Base-by-base conservation (phyloP, 92 coral and sea anemone species). In the Hydrozoanthus gracilis region DNA sequence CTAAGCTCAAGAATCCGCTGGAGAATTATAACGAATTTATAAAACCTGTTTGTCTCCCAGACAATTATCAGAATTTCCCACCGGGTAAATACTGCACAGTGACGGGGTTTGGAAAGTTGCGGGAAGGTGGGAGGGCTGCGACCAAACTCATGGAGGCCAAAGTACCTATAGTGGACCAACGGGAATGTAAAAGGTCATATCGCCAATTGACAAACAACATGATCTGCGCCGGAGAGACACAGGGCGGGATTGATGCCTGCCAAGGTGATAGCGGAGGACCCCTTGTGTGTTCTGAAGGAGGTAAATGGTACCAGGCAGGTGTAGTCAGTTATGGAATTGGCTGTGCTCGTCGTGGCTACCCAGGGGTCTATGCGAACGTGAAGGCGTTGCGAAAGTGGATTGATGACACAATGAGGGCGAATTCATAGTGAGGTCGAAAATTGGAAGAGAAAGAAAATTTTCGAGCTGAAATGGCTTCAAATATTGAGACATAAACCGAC, bases 251-350 rank as follows among this genome's bases (percentile, higher is more conserved):
- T 0, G 87, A 89, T 71, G 77, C 92, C 64, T 89, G 92, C 51
- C 87, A 87, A 66, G 92, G 92, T n/a, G 92, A 90, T 50, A 87
- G 90, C 6, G 92, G 92, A 9, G 90, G 90, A 45, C 92, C 92
- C 0, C 80, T 90, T 5, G 87, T 88, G 3, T 90, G 92, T 46
- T 75, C 46, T 17, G 56, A 6, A 3, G 84, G 47, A 14, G 88
- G 84, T 1, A 90, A 90, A 76, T 90, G 83, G 66, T 90, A 90
- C 61, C 62, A 87, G 77, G 88, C 89, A 13, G 92, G 92, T 35
- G 86, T 90, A 11, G 90, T 87, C 2, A 90, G 92, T 61, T 89
- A 51, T 46, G 92, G 90, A 3, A 75, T 62, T 4, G 78, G 85
- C 54, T 90, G 92, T 72, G 87, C 87, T 44, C 78, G 88, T 3